A percentile compares a stretch with the other conserved stretches of the same genome.
Conservation (phyloP, 2,888 invertebrate genomes). For the Drosophila nr. medialis region DNA sequence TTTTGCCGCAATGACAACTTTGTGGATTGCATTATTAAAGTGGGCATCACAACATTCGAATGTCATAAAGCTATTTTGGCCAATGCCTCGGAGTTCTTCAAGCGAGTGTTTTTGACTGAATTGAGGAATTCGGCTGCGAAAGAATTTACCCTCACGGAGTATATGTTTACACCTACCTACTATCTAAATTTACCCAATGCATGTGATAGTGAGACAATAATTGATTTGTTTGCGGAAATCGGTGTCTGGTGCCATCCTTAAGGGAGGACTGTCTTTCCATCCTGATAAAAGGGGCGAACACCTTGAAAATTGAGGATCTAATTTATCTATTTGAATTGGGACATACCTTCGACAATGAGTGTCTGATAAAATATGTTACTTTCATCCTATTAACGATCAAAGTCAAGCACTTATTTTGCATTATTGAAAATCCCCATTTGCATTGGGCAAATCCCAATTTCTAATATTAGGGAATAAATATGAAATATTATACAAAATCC, state of each 20-base stretch:
- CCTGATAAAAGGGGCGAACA: neutral
- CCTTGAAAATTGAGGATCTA: neutral
- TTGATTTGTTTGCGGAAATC: slow-evolving; percentile 19
- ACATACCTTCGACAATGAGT: neutral
- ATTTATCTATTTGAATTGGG: slow-evolving; percentile 19
- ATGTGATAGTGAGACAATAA: neutral
- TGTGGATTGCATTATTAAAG: slow-evolving; percentile 41
- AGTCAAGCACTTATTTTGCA: slow-evolving; percentile 4
- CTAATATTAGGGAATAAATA: slow-evolving; percentile 13
- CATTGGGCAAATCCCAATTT: slow-evolving; percentile 4
- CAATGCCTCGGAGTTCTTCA: slow-evolving; percentile 40
- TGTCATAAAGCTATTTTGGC: slow-evolving; percentile 47
- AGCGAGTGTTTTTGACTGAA: slow-evolving; percentile 36
- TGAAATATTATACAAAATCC: slow-evolving; percentile 21
- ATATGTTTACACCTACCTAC: slow-evolving; percentile 34
- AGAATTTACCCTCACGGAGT: neutral
- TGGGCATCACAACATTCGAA: slow-evolving; percentile 27
- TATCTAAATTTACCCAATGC: neutral
- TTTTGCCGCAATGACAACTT: slow-evolving; percentile 20
- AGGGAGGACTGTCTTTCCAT: neutral
- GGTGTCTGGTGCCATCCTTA: slow-evolving; percentile 23
- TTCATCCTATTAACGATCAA: neutral
- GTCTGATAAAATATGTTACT: neutral
- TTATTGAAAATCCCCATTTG: neutral
- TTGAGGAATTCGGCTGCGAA: slow-evolving; percentile 23